Conservation (phyloP, 2,888 invertebrate genomes). For the Trachelus troglodyta region DNA sequence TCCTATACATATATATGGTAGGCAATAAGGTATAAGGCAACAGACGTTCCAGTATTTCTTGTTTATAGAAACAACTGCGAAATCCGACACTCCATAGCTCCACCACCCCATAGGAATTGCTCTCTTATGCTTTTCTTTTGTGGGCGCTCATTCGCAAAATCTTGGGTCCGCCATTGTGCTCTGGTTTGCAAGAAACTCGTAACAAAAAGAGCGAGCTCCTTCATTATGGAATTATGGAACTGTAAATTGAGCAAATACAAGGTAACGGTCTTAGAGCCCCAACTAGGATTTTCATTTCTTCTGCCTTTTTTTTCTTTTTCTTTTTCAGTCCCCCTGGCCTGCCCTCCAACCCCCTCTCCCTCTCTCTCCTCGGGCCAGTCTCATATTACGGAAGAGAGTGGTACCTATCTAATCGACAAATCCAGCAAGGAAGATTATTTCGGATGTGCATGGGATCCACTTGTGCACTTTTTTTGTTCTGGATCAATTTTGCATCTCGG, state of each 20-base stretch:
- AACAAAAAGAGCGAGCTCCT: slow-evolving; percentile 44
- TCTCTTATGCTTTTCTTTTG: slow-evolving; percentile 31
- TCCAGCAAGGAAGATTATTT: slow-evolving; percentile 34
- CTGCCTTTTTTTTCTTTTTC: slow-evolving; percentile 26
- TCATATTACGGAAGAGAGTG: slow-evolving; percentile 51
- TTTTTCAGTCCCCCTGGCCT: slow-evolving; percentile 23
- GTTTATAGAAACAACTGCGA: slow-evolving; percentile 32
- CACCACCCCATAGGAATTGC: slow-evolving; percentile 1
- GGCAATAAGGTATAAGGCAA: not conserved
- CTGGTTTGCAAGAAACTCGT: slow-evolving; percentile 43
- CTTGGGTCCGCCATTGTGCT: slow-evolving; percentile 38
- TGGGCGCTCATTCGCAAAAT: slow-evolving; percentile 50
- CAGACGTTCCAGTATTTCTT: not conserved
- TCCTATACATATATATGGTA: not conserved
- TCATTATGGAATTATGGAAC: slow-evolving; percentile 62
- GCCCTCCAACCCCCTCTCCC: slow-evolving; percentile 12
- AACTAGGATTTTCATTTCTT: slow-evolving; percentile 50
- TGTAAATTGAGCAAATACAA: slow-evolving; percentile 65
- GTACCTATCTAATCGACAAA: slow-evolving; percentile 58
- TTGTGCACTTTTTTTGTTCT: not conserved
- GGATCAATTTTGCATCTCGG: not conserved
- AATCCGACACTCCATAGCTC: slow-evolving; percentile 44
- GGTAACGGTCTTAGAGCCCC: slow-evolving; percentile 20
- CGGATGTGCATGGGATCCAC: not conserved
- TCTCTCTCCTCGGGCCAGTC: not conserved